phyloP scores from a whole-genome alignment of 2,113 vertebrate genomes.

The Columba janthina region DNA sequence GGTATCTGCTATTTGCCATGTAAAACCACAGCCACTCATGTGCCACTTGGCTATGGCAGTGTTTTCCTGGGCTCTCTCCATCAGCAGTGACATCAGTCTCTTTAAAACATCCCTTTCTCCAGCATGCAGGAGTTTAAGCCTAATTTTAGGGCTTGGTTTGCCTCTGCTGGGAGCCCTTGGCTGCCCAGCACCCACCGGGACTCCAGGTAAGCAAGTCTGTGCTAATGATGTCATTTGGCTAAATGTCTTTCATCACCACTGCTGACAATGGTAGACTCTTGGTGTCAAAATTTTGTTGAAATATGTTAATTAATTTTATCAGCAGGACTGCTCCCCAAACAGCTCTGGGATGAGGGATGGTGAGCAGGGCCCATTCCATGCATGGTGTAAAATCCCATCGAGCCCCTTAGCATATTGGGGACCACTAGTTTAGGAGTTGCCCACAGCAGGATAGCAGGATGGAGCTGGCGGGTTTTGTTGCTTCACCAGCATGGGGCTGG shows the following conservation, averaged over 20 bases:
- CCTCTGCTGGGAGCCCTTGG: neutral
- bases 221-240: neutral
- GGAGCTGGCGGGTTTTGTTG: neutral
- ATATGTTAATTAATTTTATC: neutral
- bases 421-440: neutral
- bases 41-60: rapidly evolving
- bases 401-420: neutral
- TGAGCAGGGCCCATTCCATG: neutral
- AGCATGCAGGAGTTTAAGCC: neutral
- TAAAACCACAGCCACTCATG: neutral
- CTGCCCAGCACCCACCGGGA: neutral
- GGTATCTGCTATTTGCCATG: neutral
- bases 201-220: neutral
- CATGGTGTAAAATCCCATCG: neutral
- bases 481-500: neutral
- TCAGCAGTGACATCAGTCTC: neutral
- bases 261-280: neutral
- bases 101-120: neutral
- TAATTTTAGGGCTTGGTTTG: neutral
- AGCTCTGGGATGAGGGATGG: neutral
- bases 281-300: neutral
- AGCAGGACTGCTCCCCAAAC: neutral
- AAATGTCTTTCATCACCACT: neutral
- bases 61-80: neutral
- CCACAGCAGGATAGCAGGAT: neutral